Percentiles rank a stretch among this genome's conserved stretches.
Evolutionary conservation across 1,140 invertebrate species (phyloP).

Genomic region (Muscidifurax raptorellus): DNA sequence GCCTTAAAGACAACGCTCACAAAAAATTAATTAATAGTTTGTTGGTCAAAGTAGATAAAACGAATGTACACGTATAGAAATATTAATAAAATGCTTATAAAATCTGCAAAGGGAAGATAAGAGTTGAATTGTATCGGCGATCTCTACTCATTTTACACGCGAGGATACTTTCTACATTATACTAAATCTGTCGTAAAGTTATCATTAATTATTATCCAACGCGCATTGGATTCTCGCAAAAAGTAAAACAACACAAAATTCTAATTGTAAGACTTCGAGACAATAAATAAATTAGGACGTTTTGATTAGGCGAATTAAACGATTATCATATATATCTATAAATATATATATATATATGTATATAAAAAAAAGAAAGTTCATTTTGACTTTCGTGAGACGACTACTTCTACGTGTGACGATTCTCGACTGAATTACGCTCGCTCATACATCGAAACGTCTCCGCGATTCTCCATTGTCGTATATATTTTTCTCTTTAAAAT

Average conservation of each 20-base stretch:
- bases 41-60: constrained; percentile 58
- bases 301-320: constrained; percentile 59
- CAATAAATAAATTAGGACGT: constrained; percentile 65
- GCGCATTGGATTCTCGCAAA: constrained; percentile 23
- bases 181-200: constrained; percentile 26
- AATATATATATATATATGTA: background rate
- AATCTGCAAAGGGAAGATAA: constrained; percentile 44
- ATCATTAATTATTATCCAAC: constrained; percentile 15
- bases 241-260: constrained; percentile 34
- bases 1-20: constrained; percentile 23
- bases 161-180: constrained; percentile 40
- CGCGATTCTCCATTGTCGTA: background rate
- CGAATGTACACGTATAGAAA: constrained; percentile 57
- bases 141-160: constrained; percentile 43
- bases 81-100: constrained; percentile 63
- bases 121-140: constrained; percentile 25
- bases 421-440: background rate
- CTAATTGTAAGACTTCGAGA: constrained; percentile 51
- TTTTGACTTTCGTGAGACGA: constrained; percentile 30
- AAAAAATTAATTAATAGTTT: constrained; percentile 50
- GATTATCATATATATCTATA: too few species aligned
- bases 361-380: constrained; percentile 45
- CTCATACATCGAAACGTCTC: constrained; percentile 22
- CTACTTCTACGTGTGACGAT: constrained; percentile 35
- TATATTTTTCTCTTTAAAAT: background rate